These are phyloP conservation scores for Suricata suricatta DNA, from an alignment of 2,113 vertebrate species.

Conservation along the genomic window DNA sequence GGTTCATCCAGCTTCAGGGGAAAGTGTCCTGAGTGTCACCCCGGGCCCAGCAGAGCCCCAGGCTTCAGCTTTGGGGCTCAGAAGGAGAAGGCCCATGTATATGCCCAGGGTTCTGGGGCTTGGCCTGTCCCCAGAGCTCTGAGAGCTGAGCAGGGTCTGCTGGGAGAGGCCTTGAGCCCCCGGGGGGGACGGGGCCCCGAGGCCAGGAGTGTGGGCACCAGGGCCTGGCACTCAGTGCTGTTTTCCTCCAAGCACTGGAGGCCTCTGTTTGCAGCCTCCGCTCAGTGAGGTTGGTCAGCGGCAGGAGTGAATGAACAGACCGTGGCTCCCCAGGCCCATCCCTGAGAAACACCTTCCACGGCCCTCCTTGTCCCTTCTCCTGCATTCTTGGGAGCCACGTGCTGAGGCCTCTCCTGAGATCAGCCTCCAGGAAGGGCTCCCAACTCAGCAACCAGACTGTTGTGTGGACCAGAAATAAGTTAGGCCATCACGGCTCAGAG, in stretches of 20 bases:
- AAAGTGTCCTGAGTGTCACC: neutral
- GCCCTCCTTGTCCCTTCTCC: neutral
- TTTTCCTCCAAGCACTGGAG: neutral
- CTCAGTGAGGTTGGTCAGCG: accelerated
- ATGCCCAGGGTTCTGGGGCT: neutral
- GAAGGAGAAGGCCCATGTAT: neutral
- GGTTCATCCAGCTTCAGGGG: neutral
- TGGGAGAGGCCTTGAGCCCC: too few species aligned
- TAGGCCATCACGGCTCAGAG: neutral
- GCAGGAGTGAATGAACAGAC: neutral
- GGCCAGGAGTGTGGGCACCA: neutral
- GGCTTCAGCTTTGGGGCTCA: neutral
- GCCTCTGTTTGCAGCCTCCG: neutral
- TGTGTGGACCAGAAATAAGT: neutral
- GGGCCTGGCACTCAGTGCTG: accelerated
- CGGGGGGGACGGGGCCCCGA: neutral
- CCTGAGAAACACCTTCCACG: neutral
- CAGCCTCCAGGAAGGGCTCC: too few species aligned
- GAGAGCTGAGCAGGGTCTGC: neutral
- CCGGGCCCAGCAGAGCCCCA: neutral
- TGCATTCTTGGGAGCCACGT: neutral
- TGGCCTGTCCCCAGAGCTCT: neutral
- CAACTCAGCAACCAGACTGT: neutral
- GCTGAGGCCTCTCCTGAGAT: neutral
- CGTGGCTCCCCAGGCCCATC: accelerated